Base-by-base conservation (phyloP, 2,888 invertebrate genomes). In the Cephus spinipes region DNA sequence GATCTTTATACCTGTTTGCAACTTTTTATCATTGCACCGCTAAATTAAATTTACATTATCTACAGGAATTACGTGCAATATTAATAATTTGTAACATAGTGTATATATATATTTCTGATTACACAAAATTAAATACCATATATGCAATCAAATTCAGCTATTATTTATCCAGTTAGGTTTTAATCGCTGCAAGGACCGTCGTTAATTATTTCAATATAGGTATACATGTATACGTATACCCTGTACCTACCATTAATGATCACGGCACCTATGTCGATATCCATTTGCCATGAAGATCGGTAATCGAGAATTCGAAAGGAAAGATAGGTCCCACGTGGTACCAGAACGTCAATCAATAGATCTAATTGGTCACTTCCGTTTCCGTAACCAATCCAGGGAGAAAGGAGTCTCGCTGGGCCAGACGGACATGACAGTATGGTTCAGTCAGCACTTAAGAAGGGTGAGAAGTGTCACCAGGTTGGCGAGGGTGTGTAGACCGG, bases 381-480 rank as follows among this genome's bases (percentile, higher is more conserved):
- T 55, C 23, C 23, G 55, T 55, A 55, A 55, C 55, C 55, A 55
- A 55, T 55, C 55, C 15, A 55, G 23, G 55, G 55, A 55, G 55
- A 55, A 55, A 55, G 55, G 55, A 55, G 55, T 55, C 55, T 55
- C 55, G 55, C 55, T 23, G 55, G 55, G 23, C 9, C 55, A 55
- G 23, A 55, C 55, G 55, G 55, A 55, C 55, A 55, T 55, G 55
- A 55, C 23, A 55, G 55, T 55, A 15, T 55, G 55, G 55, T 23
- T 55, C 71, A 9, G 71, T 71, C 31, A 32, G 12, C 71, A 82
- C 86, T 87, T 86, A 86, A 85, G 87, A 85, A 84, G 87, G 87
- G 87, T 87, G 87, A 87, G 86, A 87, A 87, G 87, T 87, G 87
- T 87, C 87, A 87, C 86, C 87, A 81, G 82, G 85, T 87, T 85